These are phyloP conservation scores for Conomelus anceps DNA, from an alignment of 2,888 invertebrate genomes.

Conservation along the genomic window DNA sequence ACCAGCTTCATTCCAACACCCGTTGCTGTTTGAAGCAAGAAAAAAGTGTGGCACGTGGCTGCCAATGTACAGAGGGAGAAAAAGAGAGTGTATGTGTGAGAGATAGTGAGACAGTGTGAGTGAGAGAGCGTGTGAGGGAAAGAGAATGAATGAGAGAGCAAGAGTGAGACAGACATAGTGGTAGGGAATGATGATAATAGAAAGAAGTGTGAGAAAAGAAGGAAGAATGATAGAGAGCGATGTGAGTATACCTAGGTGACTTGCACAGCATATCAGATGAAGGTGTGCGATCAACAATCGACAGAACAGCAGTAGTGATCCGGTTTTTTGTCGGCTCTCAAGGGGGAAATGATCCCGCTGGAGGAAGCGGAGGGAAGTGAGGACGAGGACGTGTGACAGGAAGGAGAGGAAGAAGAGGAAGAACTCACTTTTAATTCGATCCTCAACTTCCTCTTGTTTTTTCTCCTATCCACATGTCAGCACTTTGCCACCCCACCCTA, in stretches of 20 bases:
- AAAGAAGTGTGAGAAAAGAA: no score
- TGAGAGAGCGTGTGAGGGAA: neutral
- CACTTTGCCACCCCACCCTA: neutral
- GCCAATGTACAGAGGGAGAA: neutral
- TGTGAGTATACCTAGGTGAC: neutral
- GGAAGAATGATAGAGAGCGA: neutral
- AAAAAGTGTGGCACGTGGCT: neutral
- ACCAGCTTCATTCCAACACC: neutral
- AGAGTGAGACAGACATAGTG: conserved; percentile 1
- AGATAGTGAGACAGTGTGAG: conserved; percentile 1
- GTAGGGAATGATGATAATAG: neutral
- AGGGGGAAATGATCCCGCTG: neutral
- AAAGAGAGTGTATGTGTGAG: neutral
- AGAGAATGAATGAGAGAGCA: neutral
- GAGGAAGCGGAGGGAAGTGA: neutral
- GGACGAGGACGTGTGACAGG: neutral
- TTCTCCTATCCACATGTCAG: neutral
- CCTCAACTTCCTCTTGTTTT: neutral
- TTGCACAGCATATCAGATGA: neutral
- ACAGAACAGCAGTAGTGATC: neutral
- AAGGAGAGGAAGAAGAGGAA: neutral
- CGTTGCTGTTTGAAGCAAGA: neutral
- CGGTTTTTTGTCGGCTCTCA: neutral
- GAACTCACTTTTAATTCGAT: neutral
- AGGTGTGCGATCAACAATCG: neutral